Conservation (phyloP, 64 coral and sea anemone genomes). For the Orbicella faveolata region DNA sequence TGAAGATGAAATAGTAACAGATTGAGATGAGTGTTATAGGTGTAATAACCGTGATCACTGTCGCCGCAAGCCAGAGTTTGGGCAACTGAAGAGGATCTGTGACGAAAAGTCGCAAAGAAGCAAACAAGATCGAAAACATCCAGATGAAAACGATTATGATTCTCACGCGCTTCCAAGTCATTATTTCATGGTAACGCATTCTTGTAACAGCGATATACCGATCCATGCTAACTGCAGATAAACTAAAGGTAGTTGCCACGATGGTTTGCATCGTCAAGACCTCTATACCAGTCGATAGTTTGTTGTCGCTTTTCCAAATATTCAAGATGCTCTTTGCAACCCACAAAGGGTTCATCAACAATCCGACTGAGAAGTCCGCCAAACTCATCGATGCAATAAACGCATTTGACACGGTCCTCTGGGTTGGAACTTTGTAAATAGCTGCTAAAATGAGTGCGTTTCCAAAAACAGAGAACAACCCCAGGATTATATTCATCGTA, state of each 20-base stretch:
- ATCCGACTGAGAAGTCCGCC: slow-evolving; percentile 62
- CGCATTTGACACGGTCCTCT: slow-evolving; percentile 57
- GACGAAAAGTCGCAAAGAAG: slow-evolving; percentile 28
- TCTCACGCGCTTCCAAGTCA: slow-evolving; percentile 5
- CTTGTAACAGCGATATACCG: slow-evolving; percentile 59
- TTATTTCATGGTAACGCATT: slow-evolving; percentile 21
- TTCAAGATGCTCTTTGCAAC: slow-evolving; percentile 47
- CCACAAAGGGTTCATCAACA: slow-evolving; percentile 70
- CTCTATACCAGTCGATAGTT: slow-evolving; percentile 17
- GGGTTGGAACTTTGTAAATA: slow-evolving; percentile 39
- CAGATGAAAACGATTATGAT: slow-evolving; percentile 42
- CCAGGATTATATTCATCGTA: slow-evolving; percentile 15
- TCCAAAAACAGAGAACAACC: slow-evolving; percentile 39
- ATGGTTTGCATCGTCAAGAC: slow-evolving; percentile 59
- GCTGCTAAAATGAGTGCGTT: slow-evolving; percentile 54
- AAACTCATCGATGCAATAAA: slow-evolving; percentile 58
- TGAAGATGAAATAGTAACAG: slow-evolving; percentile 61
- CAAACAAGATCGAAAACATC: slow-evolving; percentile 50
- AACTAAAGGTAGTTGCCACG: slow-evolving; percentile 57
- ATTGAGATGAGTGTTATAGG: slow-evolving; percentile 34
- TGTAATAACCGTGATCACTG: slow-evolving; percentile 11
- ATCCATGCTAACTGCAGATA: slow-evolving; percentile 60
- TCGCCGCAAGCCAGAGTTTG: slow-evolving; percentile 6
- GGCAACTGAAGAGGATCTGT: slow-evolving; percentile 21
- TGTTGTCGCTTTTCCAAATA: slow-evolving; percentile 49